Base-by-base conservation (phyloP, 2,888 invertebrate genomes). In the Philereme vetulata region DNA sequence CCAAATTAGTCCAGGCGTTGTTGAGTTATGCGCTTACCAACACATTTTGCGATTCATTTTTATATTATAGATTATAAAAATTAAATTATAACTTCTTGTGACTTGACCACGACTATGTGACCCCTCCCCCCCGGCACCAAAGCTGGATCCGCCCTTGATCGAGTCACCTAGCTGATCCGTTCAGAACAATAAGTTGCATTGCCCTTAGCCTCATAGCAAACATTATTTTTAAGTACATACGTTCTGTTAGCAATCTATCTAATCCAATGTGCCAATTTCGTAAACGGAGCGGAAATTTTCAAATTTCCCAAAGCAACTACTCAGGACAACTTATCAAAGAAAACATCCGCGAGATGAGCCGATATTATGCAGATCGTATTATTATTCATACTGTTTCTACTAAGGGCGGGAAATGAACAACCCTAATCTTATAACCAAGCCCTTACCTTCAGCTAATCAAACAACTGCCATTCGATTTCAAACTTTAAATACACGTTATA, bases 311-410 rank as follows among this genome's bases (percentile, higher is more conserved):
- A 80, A 77, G 75, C 76, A 81, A 83, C 82, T 82, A 81, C 77
- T 75, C 76, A 71, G 66, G 71, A 63, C 65, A 76, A 74, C 78
- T 85, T 86, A 88, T 86, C 83, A 86, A 88, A 86, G 86, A 82
- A 89, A 88, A 89, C 84, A 88, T 81, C 76, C 81, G 84, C 77
- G 83, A 85, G 76, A 79, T 78, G 76, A 83, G 73, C 75, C 79
- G 81, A 88, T 88, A 88, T 90, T 90, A 91, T 91, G 91, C 86
- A 86, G 88, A 90, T 90, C 79, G 78, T 74, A 89, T 90, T 91
- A 91, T 90, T 90, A 91, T 90, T 90, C 91, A 91, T 90, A 86
- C 84, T 89, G 90, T 90, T 90, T 91, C 90, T 88, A 84, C 80
- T 84, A 80, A 90, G 90, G 88, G 91, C 84, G 78, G 77, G 72